Evolutionary conservation across 2,797 vertebrate genomes (phyloP).

Genomic region (Gobio occitaniae): DNA sequence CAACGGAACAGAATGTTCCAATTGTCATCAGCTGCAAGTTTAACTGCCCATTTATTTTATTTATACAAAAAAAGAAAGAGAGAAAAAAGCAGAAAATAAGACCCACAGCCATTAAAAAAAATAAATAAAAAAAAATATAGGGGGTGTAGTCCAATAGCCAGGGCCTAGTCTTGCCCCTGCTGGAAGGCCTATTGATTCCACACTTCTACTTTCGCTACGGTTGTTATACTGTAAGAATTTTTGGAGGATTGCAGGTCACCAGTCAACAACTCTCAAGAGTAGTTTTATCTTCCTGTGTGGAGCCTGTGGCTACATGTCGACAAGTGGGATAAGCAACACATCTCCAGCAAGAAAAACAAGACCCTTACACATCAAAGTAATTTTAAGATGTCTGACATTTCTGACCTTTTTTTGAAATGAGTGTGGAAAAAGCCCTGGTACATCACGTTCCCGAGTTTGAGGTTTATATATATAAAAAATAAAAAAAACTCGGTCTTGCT

Average conservation of each 20-base stretch:
- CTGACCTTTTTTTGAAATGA: constrained; percentile 32
- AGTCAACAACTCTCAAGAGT: constrained; percentile 40
- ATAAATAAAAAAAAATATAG: not conserved
- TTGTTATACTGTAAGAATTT: constrained; percentile 7
- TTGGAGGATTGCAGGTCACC: constrained; percentile 26
- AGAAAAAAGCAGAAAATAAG: not conserved
- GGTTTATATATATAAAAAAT: not conserved
- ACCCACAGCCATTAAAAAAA: not conserved
- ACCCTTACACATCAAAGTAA: constrained; percentile 15
- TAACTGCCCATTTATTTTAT: too few relatives aligned
- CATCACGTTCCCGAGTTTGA: not conserved
- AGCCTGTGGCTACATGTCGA: constrained; percentile 43
- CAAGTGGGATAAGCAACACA: constrained; percentile 39
- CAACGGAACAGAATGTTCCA: not conserved
- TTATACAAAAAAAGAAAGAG: too few relatives aligned
- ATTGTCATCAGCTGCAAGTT: not conserved
- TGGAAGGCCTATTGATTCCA: constrained; percentile 21
- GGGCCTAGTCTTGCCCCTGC: not conserved
- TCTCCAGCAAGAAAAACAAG: constrained; percentile 21
- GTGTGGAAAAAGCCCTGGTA: not conserved
- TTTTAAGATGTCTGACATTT: constrained; percentile 32
- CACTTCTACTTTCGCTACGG: not conserved
- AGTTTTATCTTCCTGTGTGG: constrained; percentile 41
- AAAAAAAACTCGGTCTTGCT: not conserved
- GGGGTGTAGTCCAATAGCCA: not conserved